Evolutionary conservation across 2,113 vertebrate genomes (phyloP), one percentile per base, ranked within the genome.

Genomic region (Setophaga coronata): DNA sequence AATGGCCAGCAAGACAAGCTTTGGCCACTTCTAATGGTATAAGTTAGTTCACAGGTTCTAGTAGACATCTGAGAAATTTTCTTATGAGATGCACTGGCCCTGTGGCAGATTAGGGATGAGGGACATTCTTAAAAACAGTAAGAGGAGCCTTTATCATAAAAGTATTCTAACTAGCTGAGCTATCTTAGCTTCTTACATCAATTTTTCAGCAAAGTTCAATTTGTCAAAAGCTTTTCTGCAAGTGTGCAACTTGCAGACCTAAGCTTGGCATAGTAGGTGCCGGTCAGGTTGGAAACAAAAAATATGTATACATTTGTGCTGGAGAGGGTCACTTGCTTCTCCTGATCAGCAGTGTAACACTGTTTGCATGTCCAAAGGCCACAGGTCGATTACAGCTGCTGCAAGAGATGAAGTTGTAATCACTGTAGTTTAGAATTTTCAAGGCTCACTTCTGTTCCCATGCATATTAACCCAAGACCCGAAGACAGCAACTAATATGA

Each of bases 221-320:
- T 64, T 42, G 4, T 65, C 31, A 60, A 56, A 82, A 87, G 7
- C 7, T 54, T 48, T 40, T 51, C 8, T 43, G 7, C 28, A 31
- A 31, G 28, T n/a, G 81, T 69, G 15, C 23, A 61, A 3, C 7
- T 31, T 61, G 31, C 16, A 70, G 42, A 77, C 7, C 14, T 65
- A 61, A 78, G 28, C 26, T 89, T 86, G 16, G 36, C 7, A 8
- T 40, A 31, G 50, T 12, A 87, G 25, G 26, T 53, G 18, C 17
- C 53, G 18, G 19, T 62, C 1, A 2, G 31, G 16, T 2, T 28
- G 57, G 28, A 80, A 47, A 28, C 4, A 48, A 83, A 65, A 28
- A 51, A 13, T 3, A 7, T 13, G 5, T 12, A 18, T 0, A 1
- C 3, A 21, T 38, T 69, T 72, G 19, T 62, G 3, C 29, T 57